Base-by-base conservation (phyloP, 2,797 vertebrate genomes). In the Chrysocyon brachyurus region DNA sequence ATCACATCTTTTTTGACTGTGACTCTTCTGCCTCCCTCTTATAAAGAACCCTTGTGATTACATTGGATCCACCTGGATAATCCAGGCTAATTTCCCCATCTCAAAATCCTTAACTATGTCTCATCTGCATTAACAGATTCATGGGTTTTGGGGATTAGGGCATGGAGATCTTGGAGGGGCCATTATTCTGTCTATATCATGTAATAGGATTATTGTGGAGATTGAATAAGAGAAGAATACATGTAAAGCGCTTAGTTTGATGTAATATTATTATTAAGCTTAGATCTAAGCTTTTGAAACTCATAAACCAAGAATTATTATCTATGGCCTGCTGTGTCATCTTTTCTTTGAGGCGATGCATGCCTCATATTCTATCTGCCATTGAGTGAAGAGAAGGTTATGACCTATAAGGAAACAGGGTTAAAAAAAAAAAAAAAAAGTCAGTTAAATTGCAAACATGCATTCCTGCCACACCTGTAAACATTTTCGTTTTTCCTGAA, bases 261-360 rank as follows among this genome's bases (percentile, higher is more conserved):
- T 79, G 57, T 24, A 77, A 17, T 92, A 78, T 57, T 89, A 61
- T 75, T 52, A 66, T 56, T 96, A 91, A 95, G 8, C 70, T 2
- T 92, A 75, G 17, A 10, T 28, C n/a, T 66, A n/a, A 36, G 40
- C 12, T 94, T 96, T 57, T 91, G 73, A 96, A 93, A 91, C 78
- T 72, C 40, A 36, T 57, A 88, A 91, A 8, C 15, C 17, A 54
- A 82, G 36, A 90, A 63, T 91, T 83, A 36, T 85, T 81, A 82
- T 15, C 56, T 73, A 33, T 8, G 73, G 22, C 46, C 12, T 84
- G 9, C 54, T 61, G 3, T 78, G 54, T 86, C 75, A 63, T 56
- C 36, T 90, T 81, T 64, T 52, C n/a, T 83, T 91, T 63, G 49
- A 91, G 49, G 73, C 11, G 40, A 89, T 33, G 31, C 1, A 10